Evolutionary conservation across 2,797 vertebrate species (phyloP), one percentile per base, ranked within the genome.

Genomic region (Varecia variegata): DNA sequence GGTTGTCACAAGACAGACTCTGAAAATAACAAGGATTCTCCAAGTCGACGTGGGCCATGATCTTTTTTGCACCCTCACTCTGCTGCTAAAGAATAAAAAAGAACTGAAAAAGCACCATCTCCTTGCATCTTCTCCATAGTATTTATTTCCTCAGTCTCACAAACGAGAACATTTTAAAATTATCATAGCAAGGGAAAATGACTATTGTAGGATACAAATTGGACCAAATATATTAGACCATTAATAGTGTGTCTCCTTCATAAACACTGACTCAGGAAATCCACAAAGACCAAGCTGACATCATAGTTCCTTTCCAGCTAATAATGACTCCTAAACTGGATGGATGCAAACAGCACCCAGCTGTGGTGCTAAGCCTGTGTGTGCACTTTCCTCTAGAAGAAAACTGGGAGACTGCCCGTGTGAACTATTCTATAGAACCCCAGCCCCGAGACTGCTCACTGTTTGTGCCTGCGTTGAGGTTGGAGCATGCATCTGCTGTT

Each of bases 191-290:
- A 85, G 10, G 14, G 67, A 96, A 94, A 87, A 91, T 56, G 82
- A 90, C 54, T 62, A 38, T 45, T 81, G 58, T 65, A 85, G 67
- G 82, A 93, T 84, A 97, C 87, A 86, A 97, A 93, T 68, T 81
- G 80, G 68, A 96, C 97, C 94, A 52, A 97, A 98, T 77, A 97
- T 13, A 56, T 92, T 97, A 97, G 94, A 91, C 89, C 97, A 98
- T 97, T 97, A 97, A 97, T 89, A 97, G n/a, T 94, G 85, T 97
- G 94, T 96, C 97, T 98, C 98, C 95, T 98, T 92, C 95, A 52
- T 96, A 98, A 97, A 95, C 97, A 93, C 40, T 93, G 96, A 97
- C 94, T 97, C 97, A 97, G 97, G 98, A 98, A 98, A 98, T 97
- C 98, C 98, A 98, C 98, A 98, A 98, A 97, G 98, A 97, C 97